phyloP scores from a whole-genome alignment of 2,888 invertebrate genomes.

The Sphinx pinastri region DNA sequence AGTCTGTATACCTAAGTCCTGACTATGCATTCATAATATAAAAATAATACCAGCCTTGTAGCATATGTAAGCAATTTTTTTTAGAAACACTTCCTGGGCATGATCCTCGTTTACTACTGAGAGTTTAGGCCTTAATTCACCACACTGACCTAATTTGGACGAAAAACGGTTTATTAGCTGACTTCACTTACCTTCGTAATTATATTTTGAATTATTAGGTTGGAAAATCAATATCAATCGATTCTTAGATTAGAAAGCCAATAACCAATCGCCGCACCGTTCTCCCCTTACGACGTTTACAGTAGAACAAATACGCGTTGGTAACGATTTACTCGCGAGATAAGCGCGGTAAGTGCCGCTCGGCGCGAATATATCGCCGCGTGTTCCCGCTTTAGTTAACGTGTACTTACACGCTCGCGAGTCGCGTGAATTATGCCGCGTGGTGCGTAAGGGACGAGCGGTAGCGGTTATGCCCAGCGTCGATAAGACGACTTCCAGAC shows the following conservation, averaged over 20 bases:
- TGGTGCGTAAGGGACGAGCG: conserved; percentile 16
- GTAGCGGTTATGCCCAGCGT: not conserved
- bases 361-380: conserved; percentile 70
- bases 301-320: conserved; percentile 57
- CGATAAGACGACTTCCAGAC: too few relatives aligned
- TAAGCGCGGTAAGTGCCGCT: conserved; percentile 68
- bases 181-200: too few relatives aligned
- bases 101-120: too few relatives aligned
- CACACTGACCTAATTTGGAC: not conserved
- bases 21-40: too few relatives aligned
- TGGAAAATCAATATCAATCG: too few relatives aligned
- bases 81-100: too few relatives aligned
- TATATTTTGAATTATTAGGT: too few relatives aligned
- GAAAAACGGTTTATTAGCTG: too few relatives aligned
- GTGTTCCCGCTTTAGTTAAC: conserved; percentile 76
- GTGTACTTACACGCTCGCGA: conserved; percentile 61
- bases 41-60: too few relatives aligned
- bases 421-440: conserved; percentile 50
- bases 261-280: not conserved
- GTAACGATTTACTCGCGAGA: conserved; percentile 57
- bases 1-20: too few relatives aligned
- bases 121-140: not conserved
- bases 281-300: not conserved
- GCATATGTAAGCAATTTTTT: too few relatives aligned
- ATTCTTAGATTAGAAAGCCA: not conserved